Evolutionary conservation across 2,113 vertebrate species (phyloP), one percentile per base, ranked within the genome.

Genomic region (Cinclus cinclus): DNA sequence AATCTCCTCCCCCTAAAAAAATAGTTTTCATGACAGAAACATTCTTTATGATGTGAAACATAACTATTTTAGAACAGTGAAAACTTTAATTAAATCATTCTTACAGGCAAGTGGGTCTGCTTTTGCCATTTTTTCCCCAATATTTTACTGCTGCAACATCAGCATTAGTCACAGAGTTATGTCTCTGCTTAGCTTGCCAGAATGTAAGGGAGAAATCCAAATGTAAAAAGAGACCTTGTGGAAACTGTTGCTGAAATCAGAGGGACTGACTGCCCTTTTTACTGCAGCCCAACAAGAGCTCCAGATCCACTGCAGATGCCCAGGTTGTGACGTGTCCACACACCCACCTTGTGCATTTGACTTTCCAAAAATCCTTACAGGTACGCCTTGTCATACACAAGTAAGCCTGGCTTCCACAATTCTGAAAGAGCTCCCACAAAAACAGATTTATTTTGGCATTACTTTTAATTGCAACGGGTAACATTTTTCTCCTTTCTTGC

Each of bases 41-140:
- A 83, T 89, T 91, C 77, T 94, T 95, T 86, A 96, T 59, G 52
- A 95, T 86, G 92, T 97, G 95, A 90, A 96, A 90, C 76, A 55
- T 95, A 93, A 74, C 94, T 95, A 47, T 55, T 95, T 88, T 71
- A 84, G 49, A 96, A 78, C 52, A 94, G 87, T 67, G 85, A 87
- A 96, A 96, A 95, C 82, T 95, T 94, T 50, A 96, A 97, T 96
- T 96, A 96, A 97, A 94, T 95, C 64, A 93, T 90, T 92, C 93
- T 95, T 86, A 70, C 1, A 46, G 65, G 81, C 59, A 76, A 87
- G 75, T 41, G 42, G 60, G 75, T 86, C 93, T 96, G 92, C 47
- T 95, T 96, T 96, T 97, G 79, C 71, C 92, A 92, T 94, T 90
- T 96, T 92, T 94, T 94, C 93, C 70, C 59, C 59, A 83, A 4